Evolutionary conservation across 2,113 vertebrate species (phyloP).

Genomic region (Xiphophorus couchianus): DNA sequence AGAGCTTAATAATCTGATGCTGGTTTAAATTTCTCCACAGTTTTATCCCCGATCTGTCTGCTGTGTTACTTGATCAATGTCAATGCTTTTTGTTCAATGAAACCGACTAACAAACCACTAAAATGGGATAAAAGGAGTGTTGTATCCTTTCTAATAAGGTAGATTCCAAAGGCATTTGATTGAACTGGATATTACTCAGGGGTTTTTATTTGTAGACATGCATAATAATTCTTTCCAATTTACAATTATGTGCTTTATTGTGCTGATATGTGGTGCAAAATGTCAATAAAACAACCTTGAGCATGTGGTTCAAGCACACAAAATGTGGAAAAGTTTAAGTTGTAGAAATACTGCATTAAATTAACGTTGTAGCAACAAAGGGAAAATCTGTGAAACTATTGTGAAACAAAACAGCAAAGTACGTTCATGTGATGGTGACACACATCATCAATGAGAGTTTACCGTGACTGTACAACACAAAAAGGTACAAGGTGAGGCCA

Average conservation of each 20-base stretch:
- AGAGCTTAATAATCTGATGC: not conserved
- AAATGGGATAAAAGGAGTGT: not conserved
- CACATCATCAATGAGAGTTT: conserved; percentile 20
- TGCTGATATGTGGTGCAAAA: not conserved
- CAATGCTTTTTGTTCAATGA: not conserved
- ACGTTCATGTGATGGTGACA: not conserved
- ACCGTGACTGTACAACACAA: conserved; percentile 4
- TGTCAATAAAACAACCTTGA: not conserved
- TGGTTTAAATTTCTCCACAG: not conserved
- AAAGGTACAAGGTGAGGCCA: conserved; percentile 30
- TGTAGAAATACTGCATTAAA: not conserved
- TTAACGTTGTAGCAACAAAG: not conserved
- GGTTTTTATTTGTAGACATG: not conserved
- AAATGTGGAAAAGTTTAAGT: not conserved
- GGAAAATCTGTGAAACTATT: not conserved
- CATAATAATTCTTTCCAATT: not conserved
- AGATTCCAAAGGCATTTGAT: not conserved
- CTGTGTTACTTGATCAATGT: not conserved
- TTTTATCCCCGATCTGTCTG: not conserved
- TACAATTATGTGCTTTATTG: not conserved
- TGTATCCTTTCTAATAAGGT: not conserved
- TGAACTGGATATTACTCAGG: not conserved
- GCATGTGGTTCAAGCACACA: not conserved
- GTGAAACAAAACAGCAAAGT: conserved; percentile 5
- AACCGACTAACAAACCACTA: not conserved